A percentile compares a stretch with the other conserved stretches of the same genome.
These are phyloP conservation scores for Diabrotica undecimpunctata DNA, from an alignment of 1,140 invertebrate genomes.

Conservation along the genomic window DNA sequence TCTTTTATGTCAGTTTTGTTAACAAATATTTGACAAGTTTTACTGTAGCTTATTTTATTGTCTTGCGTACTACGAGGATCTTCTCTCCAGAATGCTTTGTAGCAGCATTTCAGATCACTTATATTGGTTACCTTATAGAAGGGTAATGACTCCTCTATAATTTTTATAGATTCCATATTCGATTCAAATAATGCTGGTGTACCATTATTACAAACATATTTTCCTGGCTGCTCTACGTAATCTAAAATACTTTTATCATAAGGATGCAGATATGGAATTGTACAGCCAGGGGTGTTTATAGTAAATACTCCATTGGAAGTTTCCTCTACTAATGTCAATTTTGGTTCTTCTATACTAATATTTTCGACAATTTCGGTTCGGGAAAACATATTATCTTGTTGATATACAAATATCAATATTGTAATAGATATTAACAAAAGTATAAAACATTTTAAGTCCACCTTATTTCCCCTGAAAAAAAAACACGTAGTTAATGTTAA, in stretches of 20 bases:
- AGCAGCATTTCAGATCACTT: conserved; percentile 58
- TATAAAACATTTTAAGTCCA: too few species aligned
- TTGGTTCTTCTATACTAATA: too few species aligned
- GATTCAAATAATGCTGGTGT: conserved; percentile 56
- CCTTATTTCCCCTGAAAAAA: too few species aligned
- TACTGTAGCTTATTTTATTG: conserved; percentile 47
- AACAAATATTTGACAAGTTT: conserved; percentile 48
- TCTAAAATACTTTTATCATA: conserved; percentile 57
- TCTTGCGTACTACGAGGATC: conserved; percentile 47
- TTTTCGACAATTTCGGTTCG: too few species aligned
- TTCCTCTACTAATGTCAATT: too few species aligned
- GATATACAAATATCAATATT: too few species aligned
- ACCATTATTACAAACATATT: conserved; percentile 49
- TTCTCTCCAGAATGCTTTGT: conserved; percentile 57
- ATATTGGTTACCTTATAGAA: conserved; percentile 54
- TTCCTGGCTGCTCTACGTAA: conserved; percentile 48
- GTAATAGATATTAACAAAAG: too few species aligned
- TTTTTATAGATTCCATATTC: conserved; percentile 59
- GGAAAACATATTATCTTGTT: too few species aligned
- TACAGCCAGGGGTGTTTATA: conserved; percentile 71
- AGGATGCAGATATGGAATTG: conserved; percentile 72
- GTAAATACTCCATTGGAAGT: conserved; percentile 40
- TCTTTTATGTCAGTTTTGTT: conserved; percentile 47
- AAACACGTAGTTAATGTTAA: too few species aligned
- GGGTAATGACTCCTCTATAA: conserved; percentile 43